phyloP scores from a whole-genome alignment of 2,888 invertebrate species.

The Tenthredo mesomela region DNA sequence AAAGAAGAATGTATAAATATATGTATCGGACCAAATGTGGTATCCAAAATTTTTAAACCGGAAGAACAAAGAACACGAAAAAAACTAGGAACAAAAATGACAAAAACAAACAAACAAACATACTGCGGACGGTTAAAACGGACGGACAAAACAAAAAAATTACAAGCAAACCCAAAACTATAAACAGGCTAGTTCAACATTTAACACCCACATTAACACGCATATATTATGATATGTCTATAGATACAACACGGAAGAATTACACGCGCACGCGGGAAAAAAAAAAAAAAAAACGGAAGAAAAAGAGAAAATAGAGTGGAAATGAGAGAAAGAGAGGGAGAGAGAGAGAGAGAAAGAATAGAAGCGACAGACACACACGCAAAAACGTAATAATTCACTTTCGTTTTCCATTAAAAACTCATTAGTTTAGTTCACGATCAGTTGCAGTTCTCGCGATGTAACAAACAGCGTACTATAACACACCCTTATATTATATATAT shows the following conservation, averaged over 20 bases:
- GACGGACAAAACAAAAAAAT: no score
- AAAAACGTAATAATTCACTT: neutral
- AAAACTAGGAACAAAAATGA: slow-evolving; percentile 41
- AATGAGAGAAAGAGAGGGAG: neutral
- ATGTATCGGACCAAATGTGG: slow-evolving; percentile 67
- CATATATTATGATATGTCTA: neutral
- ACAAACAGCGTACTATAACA: neutral
- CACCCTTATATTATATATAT: neutral
- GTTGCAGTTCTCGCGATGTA: neutral
- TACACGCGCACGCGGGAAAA: neutral
- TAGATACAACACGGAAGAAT: neutral
- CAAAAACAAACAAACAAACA: slow-evolving; percentile 33
- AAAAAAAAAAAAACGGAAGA: neutral
- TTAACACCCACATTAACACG: neutral
- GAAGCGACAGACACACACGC: neutral
- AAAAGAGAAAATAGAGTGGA: neutral
- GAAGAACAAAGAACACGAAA: slow-evolving; percentile 51
- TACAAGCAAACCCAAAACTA: neutral
- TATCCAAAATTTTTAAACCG: slow-evolving; percentile 60
- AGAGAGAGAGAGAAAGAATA: neutral
- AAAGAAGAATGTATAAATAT: slow-evolving; percentile 49
- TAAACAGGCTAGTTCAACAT: neutral
- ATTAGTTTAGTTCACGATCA: slow-evolving; percentile 1
- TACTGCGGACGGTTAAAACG: no score
- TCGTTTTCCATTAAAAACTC: neutral